Evolutionary conservation across 2,888 invertebrate genomes (phyloP).

Genomic region (Dorcus hopei): DNA sequence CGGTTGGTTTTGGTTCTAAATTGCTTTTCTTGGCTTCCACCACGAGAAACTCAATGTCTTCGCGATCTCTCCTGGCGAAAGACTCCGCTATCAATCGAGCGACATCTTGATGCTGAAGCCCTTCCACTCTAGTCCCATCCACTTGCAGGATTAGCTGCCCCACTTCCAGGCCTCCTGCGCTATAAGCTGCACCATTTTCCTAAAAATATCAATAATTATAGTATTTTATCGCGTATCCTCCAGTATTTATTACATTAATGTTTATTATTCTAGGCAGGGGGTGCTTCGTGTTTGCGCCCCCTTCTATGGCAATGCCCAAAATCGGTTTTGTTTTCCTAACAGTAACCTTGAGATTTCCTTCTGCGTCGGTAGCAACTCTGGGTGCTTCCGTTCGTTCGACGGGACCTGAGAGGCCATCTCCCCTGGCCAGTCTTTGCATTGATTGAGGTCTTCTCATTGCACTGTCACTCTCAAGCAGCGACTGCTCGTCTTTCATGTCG

Average conservation of each 20-base stretch:
- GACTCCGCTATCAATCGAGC: slow-evolving; percentile 91
- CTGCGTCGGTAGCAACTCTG: slow-evolving; percentile 77
- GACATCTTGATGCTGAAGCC: slow-evolving; percentile 85
- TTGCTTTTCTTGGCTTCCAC: slow-evolving; percentile 90
- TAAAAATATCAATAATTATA: slow-evolving; percentile 46
- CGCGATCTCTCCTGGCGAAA: slow-evolving; percentile 83
- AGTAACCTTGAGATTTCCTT: slow-evolving; percentile 83
- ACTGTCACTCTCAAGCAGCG: slow-evolving; percentile 61
- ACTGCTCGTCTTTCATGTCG: slow-evolving; percentile 84
- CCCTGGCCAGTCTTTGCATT: slow-evolving; percentile 69
- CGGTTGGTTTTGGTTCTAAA: slow-evolving; percentile 87
- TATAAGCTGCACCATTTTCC: slow-evolving; percentile 93
- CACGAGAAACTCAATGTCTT: slow-evolving; percentile 90
- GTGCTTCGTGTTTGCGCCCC: slow-evolving; percentile 94
- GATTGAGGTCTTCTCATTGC: slow-evolving; percentile 71
- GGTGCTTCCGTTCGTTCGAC: slow-evolving; percentile 40
- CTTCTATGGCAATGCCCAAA: slow-evolving; percentile 95
- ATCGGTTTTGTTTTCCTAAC: slow-evolving; percentile 93
- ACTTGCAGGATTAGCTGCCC: slow-evolving; percentile 90
- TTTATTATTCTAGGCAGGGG: slow-evolving; percentile 93
- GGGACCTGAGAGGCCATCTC: slow-evolving; percentile 51
- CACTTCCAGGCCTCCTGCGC: slow-evolving; percentile 88
- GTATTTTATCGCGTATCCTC: too few relatives aligned
- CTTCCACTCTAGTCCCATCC: slow-evolving; percentile 73
- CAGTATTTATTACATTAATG: slow-evolving; percentile 76